Base-by-base conservation (phyloP, 2,797 vertebrate genomes). In the Crenichthys baileyi region DNA sequence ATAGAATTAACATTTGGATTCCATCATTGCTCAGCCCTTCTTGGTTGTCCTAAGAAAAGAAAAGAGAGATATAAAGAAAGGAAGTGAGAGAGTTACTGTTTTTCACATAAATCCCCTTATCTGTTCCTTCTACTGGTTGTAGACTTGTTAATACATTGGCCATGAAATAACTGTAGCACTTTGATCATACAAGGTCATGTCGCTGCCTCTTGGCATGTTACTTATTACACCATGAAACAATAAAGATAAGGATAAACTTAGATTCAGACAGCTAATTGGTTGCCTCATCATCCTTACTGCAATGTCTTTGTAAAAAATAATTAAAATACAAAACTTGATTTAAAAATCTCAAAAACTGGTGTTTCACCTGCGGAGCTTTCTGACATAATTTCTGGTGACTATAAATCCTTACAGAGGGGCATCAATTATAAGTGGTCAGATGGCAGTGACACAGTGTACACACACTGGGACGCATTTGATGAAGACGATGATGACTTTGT, bases 381-480 rank as follows among this genome's bases (percentile, higher is more conserved):
- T 80, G 78, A 70, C 71, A 58, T 53, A 73, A 58, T 55, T 20
- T 0, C 18, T 9, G 78, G 58, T 84, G 53, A 58, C 93, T 88
- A 75, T 81, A 29, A 63, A 78, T 78, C 2, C 31, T 84, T 48
- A 13, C 95, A 99, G 98, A 95, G 95, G 0, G 97, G 96, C 41
- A 92, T 96, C 83, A 95, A 94, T 87, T 98, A 97, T 90, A 95
- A 95, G 60, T 99, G 98, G 98, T 96, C 96, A 0, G 97, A 99
- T 89, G 96, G 97, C 72, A 96, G 95, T 6, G 96, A 95, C 85
- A 96, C 95, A 5, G 90, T 96, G 56, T 98, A 97, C 90, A 96
- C 96, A 15, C 96, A 96, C 88, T 99, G 97, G 98, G 95, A 96
- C 75, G 90, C 96, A 0, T 79, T 93, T 76, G 95, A 96, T 9